These are phyloP conservation scores for Protosalanx chinensis DNA, from an alignment of 2,797 vertebrate species.

Conservation along the genomic window DNA sequence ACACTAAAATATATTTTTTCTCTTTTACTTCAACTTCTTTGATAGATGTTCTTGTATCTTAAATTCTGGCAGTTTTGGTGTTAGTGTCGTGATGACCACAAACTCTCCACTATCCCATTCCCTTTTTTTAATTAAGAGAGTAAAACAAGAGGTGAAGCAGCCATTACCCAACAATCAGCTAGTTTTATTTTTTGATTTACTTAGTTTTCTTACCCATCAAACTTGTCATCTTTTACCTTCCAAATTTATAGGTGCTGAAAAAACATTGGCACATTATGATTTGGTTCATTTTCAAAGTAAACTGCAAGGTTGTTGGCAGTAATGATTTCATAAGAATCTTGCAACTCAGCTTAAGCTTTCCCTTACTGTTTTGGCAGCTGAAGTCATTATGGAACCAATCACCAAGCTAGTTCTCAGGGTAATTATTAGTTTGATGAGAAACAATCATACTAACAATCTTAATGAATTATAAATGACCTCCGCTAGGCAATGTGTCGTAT, in stretches of 20 bases:
- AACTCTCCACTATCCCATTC: no score
- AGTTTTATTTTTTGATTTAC: no score
- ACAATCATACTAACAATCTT: background rate
- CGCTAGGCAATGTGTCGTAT: no score
- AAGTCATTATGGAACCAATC: slow-evolving; percentile 16
- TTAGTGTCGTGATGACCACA: no score
- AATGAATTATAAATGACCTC: no score
- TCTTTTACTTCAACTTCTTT: background rate
- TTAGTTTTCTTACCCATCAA: no score
- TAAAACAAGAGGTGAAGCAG: no score
- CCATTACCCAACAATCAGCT: no score
- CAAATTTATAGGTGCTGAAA: background rate
- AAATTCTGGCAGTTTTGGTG: slow-evolving; percentile 1
- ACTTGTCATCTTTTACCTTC: no score
- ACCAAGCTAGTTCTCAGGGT: background rate
- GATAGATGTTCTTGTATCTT: no score
- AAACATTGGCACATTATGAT: background rate
- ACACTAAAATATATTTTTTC: background rate
- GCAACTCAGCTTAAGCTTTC: background rate
- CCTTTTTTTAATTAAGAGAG: no score
- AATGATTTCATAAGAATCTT: background rate
- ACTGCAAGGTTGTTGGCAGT: slow-evolving; percentile 2
- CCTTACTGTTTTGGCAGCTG: background rate
- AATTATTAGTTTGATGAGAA: background rate
- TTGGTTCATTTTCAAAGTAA: background rate